Evolutionary conservation across 1,140 invertebrate species (phyloP), one percentile per base, ranked within the genome.

Genomic region (Dysdera silvatica): DNA sequence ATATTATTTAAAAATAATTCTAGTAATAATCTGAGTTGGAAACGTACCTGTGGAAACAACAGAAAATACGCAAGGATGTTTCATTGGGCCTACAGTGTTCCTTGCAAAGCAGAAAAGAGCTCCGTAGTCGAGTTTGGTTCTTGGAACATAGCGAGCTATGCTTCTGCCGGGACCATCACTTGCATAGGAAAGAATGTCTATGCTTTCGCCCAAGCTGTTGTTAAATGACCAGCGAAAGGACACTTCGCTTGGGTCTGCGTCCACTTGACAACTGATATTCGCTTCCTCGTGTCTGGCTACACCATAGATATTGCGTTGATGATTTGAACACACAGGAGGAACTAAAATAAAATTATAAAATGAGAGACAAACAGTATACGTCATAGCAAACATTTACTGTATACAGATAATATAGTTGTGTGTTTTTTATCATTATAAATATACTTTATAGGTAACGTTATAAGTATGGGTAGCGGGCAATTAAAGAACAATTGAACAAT

Each of bases 201-300:
- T 40, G 0, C 24, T 51, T 49, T 65, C 57, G 1, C 37, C 31
- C 6, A 55, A 24, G 4, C 89, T 89, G 74, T 90, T 91, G 78
- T 94, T 94, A 78, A 94, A 93, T 6, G 87, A 89, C 91, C 91
- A 94, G 51, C 84, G 84, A 72, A 93, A 95, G 70, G 87, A 76
- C 65, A 82, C 78, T 2, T 88, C 81, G 4, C 83, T 76, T 0
- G 91, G 91, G 77, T 92, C 91, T 3, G 90, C 88, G 71, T 93
- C 89, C 20, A 93, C 78, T 71, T 90, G 87, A 75, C 89, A 93
- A 3, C 83, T 79, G 55, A 92, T 86, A 65, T 81, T 82, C 14
- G 85, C 82, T 6, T 82, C 81, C 74, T 92, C 89, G 43, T 87
- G 85, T 43, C 87, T 79, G 0, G 87, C 89, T 2, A 88, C 85